These are phyloP conservation scores for Tamandua tetradactyla DNA, from an alignment of 2,797 vertebrate species.

Conservation along the genomic window DNA sequence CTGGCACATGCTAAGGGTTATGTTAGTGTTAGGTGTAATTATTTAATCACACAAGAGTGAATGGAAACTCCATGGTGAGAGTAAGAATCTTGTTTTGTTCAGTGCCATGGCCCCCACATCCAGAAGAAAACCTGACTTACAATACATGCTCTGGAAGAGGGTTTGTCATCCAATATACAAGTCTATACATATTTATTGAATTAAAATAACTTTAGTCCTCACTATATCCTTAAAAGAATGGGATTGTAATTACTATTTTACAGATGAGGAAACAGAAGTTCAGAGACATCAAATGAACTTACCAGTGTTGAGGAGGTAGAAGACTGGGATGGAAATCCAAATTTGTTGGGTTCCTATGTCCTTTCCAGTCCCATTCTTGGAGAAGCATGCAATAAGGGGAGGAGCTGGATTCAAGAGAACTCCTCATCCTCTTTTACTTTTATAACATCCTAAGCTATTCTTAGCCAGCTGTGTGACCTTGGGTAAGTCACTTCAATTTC, in stretches of 20 bases:
- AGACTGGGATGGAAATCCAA: conserved; percentile 27
- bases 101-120: not conserved
- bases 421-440: not conserved
- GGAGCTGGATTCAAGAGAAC: conserved; percentile 5
- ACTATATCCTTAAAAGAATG: not conserved
- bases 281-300: not conserved
- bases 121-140: not conserved
- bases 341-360: conserved; percentile 11
- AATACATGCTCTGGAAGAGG: not conserved
- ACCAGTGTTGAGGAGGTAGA: not conserved
- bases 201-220: conserved; percentile 48
- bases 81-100: not conserved
- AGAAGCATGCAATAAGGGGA: not conserved
- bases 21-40: not conserved
- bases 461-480: not conserved
- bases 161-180: not conserved
- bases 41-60: not conserved
- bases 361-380: not conserved
- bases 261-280: conserved; percentile 26
- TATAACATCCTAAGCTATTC: too few species aligned
- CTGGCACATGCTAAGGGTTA: not conserved
- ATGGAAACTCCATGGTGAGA: not conserved
- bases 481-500: conserved; percentile 22
- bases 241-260: conserved; percentile 10
- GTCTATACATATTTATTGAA: not conserved